Evolutionary conservation across 92 coral and sea anemone genomes (phyloP).

Genomic region (Parazoanthus atlanticus): DNA sequence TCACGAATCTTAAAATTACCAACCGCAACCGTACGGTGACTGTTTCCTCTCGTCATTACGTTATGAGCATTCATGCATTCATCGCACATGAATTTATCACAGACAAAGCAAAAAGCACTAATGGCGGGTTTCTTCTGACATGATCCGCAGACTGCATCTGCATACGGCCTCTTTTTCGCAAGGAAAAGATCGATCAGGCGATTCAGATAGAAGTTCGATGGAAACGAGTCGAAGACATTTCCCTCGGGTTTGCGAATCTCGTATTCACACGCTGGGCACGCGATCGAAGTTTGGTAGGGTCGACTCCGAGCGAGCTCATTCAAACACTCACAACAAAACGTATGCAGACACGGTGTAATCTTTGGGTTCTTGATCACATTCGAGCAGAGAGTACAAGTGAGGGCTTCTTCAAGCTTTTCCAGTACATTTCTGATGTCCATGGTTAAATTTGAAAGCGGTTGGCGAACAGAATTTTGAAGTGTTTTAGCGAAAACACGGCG

Average conservation of each 20-base stretch:
- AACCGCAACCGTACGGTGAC: conserved; percentile 70
- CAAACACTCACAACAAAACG: conserved; percentile 90
- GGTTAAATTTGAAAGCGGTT: conserved; percentile 1
- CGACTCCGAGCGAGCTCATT: conserved; percentile 76
- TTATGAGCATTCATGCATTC: conserved; percentile 88
- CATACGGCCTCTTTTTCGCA: conserved; percentile 77
- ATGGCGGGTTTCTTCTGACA: conserved; percentile 75
- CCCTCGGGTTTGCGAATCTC: conserved; percentile 88
- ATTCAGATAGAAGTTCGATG: conserved; percentile 71
- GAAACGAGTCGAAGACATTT: conserved; percentile 72
- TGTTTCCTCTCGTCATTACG: conserved; percentile 73
- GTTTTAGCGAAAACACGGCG: background rate
- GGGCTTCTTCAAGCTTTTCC: conserved; percentile 76
- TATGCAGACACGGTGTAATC: conserved; percentile 88
- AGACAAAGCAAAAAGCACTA: conserved; percentile 81
- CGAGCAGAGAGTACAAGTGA: conserved; percentile 77
- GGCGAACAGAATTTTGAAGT: background rate
- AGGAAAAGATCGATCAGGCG: conserved; percentile 80
- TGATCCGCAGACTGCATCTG: conserved; percentile 81
- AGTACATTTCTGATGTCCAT: conserved; percentile 79
- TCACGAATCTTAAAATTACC: conserved; percentile 82
- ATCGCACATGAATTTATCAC: conserved; percentile 88
- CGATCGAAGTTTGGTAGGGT: conserved; percentile 81
- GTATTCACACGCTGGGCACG: conserved; percentile 79
- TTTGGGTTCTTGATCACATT: conserved; percentile 81